Percentiles rank a stretch among this genome's conserved stretches.
These are phyloP conservation scores for Pachyuromys duprasi DNA, from an alignment of 2,797 vertebrate genomes.

Conservation along the genomic window DNA sequence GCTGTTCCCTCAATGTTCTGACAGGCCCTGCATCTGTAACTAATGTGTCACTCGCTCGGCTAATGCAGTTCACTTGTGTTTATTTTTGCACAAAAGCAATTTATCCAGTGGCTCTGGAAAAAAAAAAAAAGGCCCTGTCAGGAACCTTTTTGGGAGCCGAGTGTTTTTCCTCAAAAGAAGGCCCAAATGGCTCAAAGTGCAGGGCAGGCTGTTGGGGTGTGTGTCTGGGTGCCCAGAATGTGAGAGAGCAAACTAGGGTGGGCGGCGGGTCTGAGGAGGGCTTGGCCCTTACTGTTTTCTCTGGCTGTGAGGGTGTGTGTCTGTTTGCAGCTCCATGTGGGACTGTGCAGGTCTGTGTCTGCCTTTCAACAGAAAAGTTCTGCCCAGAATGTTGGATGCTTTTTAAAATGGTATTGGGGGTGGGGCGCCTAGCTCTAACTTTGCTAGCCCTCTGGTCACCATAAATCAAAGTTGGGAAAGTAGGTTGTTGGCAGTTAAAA, in stretches of 20 bases:
- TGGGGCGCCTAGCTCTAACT: background rate
- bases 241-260: background rate
- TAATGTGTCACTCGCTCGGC: conserved; percentile 77
- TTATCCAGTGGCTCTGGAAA: conserved; percentile 76
- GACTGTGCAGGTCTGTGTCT: background rate
- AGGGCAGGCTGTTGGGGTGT: background rate
- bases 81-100: conserved; percentile 86
- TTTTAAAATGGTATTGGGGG: conserved; percentile 12
- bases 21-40: conserved; percentile 81
- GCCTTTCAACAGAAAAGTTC: background rate
- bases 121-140: conserved; percentile 71
- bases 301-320: background rate
- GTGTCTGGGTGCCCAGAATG: background rate
- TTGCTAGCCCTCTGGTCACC: background rate
- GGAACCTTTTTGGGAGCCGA: conserved; percentile 72
- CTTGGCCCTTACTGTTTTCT: background rate
- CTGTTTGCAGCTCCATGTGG: background rate
- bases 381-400: background rate
- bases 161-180: conserved; percentile 80
- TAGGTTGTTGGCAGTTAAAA: conserved; percentile 29
- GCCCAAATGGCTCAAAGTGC: background rate
- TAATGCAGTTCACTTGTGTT: conserved; percentile 83
- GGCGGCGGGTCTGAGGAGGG: too few relatives aligned
- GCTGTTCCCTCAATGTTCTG: conserved; percentile 84
- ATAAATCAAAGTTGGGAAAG: conserved; percentile 68